A percentile compares a stretch with the other conserved stretches of the same genome.
Evolutionary conservation across 1,140 invertebrate genomes (phyloP).

Genomic region (Calycopis cecrops): DNA sequence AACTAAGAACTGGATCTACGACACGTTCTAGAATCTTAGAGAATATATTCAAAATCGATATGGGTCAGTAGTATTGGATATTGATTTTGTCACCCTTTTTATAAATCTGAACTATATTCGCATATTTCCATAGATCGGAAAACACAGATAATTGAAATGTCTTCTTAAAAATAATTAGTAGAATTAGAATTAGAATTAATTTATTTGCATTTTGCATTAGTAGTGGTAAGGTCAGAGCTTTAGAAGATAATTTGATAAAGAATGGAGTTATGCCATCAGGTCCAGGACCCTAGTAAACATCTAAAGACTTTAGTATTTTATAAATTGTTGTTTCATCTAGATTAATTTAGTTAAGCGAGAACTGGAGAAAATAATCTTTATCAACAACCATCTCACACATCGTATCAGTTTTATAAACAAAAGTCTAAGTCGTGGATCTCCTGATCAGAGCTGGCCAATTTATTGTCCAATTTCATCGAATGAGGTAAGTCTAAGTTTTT

Average conservation of each 20-base stretch:
- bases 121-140: conserved; percentile 15
- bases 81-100: conserved; percentile 16
- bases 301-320: conserved; percentile 12
- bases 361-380: background rate
- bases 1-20: background rate
- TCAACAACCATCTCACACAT: background rate
- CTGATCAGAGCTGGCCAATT: background rate
- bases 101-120: conserved; percentile 20
- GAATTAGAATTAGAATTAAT: too few relatives aligned
- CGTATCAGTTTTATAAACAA: background rate
- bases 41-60: conserved; percentile 16
- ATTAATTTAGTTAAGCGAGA: background rate
- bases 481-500: conserved; percentile 1
- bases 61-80: conserved; percentile 14
- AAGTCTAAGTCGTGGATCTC: background rate
- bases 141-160: conserved; percentile 10
- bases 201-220: too few relatives aligned
- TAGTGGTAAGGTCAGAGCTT: conserved; percentile 9
- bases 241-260: conserved; percentile 17
- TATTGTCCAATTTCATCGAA: background rate
- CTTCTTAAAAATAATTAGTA: conserved; percentile 18
- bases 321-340: background rate
- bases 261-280: conserved; percentile 21
- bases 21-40: conserved; percentile 10
- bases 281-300: conserved; percentile 17